These are phyloP conservation scores for Hylaea fasciaria DNA, from an alignment of 2,888 invertebrate genomes.

Conservation along the genomic window DNA sequence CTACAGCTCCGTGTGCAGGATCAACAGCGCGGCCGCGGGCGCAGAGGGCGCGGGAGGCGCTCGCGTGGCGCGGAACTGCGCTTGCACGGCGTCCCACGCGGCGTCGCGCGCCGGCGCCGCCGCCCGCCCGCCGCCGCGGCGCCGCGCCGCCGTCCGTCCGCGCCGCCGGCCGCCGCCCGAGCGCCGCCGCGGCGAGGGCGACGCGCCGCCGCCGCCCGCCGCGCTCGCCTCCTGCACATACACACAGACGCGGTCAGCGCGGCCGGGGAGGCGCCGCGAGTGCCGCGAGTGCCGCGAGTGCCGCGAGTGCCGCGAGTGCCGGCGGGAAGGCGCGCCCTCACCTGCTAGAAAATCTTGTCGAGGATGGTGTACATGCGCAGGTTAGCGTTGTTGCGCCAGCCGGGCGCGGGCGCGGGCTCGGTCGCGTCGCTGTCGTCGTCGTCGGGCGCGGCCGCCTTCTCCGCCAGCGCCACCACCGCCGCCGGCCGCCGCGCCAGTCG, in stretches of 20 bases:
- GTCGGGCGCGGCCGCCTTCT: constrained; percentile 44
- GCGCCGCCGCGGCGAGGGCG: constrained; percentile 33
- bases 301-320: too few relatives aligned
- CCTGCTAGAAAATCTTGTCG: constrained; percentile 84
- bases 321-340: constrained; percentile 36
- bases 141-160: constrained; percentile 8
- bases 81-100: constrained; percentile 74
- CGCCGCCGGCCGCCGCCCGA: constrained; percentile 28
- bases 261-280: background rate
- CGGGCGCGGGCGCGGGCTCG: constrained; percentile 54
- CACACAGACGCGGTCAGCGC: background rate
- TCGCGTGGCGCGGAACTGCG: constrained; percentile 63
- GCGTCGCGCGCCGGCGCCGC: constrained; percentile 45
- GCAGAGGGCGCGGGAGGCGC: constrained; percentile 49
- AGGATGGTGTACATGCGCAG: constrained; percentile 81
- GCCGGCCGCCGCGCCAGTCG: constrained; percentile 46
- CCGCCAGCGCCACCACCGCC: constrained; percentile 34
- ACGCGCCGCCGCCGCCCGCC: constrained; percentile 8
- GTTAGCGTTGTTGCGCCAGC: constrained; percentile 78
- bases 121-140: constrained; percentile 27
- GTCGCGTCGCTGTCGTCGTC: constrained; percentile 55
- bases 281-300: background rate
- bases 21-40: constrained; percentile 64
- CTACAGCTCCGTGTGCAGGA: constrained; percentile 68
- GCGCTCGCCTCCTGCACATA: constrained; percentile 14